phyloP scores from a whole-genome alignment of 2,797 vertebrate genomes.

The Schizopygopsis pylzovi region DNA sequence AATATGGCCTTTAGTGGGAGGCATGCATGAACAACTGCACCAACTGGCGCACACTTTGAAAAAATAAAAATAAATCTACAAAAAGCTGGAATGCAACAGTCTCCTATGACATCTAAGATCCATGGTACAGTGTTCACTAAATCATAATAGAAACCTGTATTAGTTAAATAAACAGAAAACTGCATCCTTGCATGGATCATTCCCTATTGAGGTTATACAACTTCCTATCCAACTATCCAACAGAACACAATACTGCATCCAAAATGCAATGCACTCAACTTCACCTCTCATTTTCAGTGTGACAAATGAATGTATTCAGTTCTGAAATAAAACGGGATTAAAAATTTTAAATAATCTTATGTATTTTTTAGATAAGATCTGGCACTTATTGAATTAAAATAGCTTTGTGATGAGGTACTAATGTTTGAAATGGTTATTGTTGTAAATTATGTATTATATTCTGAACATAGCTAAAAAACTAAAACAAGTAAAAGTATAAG shows the following conservation, averaged over 20 bases:
- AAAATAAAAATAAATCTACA: background rate
- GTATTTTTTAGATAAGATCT: background rate
- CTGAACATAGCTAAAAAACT: background rate
- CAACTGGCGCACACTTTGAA: background rate
- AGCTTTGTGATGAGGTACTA: background rate
- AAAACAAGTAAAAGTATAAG: background rate
- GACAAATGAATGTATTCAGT: background rate
- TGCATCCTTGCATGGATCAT: background rate
- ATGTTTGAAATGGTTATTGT: background rate
- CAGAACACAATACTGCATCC: background rate
- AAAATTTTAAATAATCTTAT: background rate
- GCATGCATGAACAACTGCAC: slow-evolving; percentile 1
- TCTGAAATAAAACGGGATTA: background rate
- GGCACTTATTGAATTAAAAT: background rate
- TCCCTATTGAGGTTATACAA: background rate
- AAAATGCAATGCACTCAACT: background rate
- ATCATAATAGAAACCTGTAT: background rate
- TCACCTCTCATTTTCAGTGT: background rate
- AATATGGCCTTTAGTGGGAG: background rate
- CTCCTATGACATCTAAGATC: background rate
- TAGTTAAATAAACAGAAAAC: background rate
- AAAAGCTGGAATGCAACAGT: background rate
- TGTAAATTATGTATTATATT: background rate
- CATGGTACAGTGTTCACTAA: background rate
- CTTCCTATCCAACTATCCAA: background rate